Conservation (phyloP, 2,797 vertebrate species). For the Lophotriccus pileatus region DNA sequence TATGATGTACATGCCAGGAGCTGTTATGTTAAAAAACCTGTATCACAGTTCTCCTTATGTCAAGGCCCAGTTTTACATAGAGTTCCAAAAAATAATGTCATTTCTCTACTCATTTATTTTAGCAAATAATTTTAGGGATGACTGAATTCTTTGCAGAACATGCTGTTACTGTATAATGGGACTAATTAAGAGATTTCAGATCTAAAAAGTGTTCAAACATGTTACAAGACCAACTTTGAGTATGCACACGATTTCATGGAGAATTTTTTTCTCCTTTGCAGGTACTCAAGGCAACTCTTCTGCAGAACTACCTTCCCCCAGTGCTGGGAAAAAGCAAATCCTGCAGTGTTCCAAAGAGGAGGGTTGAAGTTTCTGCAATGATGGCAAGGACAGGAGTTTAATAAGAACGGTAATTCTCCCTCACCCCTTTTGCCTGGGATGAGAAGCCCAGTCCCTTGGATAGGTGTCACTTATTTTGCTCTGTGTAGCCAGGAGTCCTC, state of each 20-base stretch:
- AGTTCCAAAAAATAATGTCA: not conserved
- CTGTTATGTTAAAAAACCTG: not conserved
- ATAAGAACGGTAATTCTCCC: not conserved
- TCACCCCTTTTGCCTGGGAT: not conserved
- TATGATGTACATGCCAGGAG: not conserved
- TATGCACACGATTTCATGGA: not conserved
- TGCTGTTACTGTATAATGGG: accelerated
- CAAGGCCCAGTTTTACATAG: not conserved
- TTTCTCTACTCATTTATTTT: not conserved
- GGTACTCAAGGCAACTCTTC: not conserved
- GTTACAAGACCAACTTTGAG: not conserved
- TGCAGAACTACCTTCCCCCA: not conserved
- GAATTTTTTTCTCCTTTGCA: not conserved
- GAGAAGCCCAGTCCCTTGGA: not conserved
- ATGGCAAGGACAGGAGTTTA: not conserved
- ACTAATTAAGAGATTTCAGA: not conserved
- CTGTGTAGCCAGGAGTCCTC: not conserved
- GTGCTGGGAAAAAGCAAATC: not conserved
- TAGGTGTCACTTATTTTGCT: not conserved
- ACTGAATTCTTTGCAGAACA: not conserved
- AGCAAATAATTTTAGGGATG: slow-evolving; percentile 18
- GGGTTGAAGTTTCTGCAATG: not conserved
- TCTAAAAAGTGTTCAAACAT: not conserved
- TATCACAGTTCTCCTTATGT: not conserved
- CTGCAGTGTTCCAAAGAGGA: not conserved